These are phyloP conservation scores for Paramisgurnus dabryanus DNA, from an alignment of 2,113 vertebrate species.

Conservation along the genomic window DNA sequence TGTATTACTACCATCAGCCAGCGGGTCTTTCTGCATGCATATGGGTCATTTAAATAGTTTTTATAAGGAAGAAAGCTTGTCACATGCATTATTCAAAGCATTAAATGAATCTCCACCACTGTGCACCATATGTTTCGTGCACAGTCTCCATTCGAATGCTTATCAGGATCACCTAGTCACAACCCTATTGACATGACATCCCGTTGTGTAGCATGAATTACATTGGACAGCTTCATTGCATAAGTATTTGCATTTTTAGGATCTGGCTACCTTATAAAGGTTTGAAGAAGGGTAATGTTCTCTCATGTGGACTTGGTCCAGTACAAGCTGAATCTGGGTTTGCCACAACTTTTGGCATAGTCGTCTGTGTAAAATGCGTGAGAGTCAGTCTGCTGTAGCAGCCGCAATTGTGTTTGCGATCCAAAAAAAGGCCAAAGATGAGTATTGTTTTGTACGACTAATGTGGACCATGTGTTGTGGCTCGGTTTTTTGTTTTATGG, in stretches of 20 bases:
- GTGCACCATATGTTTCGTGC: constrained; percentile 62
- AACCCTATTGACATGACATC: not conserved
- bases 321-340: constrained; percentile 11
- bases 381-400: not conserved
- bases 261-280: not conserved
- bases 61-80: constrained; percentile 44
- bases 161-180: not conserved
- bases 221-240: constrained; percentile 19
- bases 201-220: not conserved
- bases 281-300: constrained; percentile 1
- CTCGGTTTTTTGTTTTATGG: constrained; percentile 21
- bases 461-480: constrained; percentile 46
- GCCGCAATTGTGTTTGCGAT: constrained; percentile 15
- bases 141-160: constrained; percentile 31
- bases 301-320: constrained; percentile 7
- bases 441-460: constrained; percentile 13
- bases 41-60: constrained; percentile 50
- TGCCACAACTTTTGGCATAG: not conserved
- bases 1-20: constrained; percentile 23
- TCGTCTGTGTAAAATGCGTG: not conserved
- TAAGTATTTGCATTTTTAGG: constrained; percentile 4
- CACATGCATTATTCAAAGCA: constrained; percentile 68
- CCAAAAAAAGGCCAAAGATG: constrained; percentile 5
- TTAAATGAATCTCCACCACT: constrained; percentile 56
- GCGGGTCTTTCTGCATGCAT: constrained; percentile 40